phyloP scores from a whole-genome alignment of 2,113 vertebrate species.

The Centropus bengalensis region DNA sequence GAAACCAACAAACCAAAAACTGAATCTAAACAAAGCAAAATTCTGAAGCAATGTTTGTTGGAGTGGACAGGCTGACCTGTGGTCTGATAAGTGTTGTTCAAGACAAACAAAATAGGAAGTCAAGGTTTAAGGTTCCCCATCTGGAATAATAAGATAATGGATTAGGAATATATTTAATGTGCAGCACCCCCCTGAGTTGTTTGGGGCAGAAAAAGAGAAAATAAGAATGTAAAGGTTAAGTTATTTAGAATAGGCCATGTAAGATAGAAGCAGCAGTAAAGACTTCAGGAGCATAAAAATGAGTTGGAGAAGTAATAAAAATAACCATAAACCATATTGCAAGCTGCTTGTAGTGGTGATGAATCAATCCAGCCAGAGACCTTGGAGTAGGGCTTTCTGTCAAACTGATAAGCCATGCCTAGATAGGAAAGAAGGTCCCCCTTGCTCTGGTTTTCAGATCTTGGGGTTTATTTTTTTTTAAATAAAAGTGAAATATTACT shows the following conservation, averaged over 20 bases:
- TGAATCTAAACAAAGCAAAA: not conserved
- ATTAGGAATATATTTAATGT: not conserved
- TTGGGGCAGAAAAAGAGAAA: not conserved
- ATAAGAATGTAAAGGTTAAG: not conserved
- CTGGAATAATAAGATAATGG: not conserved
- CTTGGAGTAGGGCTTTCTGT: not conserved
- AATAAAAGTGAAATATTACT: not conserved
- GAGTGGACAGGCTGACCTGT: not conserved
- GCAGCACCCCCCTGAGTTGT: not conserved
- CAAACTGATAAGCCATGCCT: not conserved
- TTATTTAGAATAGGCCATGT: not conserved
- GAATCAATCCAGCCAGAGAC: not conserved
- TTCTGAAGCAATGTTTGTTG: not conserved
- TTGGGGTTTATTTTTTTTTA: not conserved
- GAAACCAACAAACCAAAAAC: not conserved
- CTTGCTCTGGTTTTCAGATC: not conserved
- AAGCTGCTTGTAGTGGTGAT: not conserved
- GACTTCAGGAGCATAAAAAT: not conserved
- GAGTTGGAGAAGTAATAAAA: not conserved
- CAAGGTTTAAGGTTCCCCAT: not conserved
- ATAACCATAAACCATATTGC: not conserved
- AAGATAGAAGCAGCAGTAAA: not conserved
- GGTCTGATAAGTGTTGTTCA: not conserved
- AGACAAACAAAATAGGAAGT: not conserved
- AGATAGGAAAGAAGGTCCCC: not conserved